Evolutionary conservation across 2,888 invertebrate genomes (phyloP).

Genomic region (Microctonus brassicae): DNA sequence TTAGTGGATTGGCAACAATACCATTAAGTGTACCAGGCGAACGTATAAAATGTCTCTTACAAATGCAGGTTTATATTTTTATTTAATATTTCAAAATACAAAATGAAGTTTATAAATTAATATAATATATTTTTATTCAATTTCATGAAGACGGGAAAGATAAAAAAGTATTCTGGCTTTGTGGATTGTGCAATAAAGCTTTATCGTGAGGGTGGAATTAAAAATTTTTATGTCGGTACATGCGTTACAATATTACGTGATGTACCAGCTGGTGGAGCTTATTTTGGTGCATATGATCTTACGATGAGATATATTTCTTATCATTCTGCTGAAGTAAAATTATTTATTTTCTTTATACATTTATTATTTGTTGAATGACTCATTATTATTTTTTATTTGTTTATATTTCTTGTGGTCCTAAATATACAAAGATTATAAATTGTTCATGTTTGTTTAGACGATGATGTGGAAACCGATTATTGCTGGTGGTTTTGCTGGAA

Average conservation of each 20-base stretch:
- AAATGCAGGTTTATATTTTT: slow-evolving; percentile 50
- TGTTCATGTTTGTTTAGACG: neutral
- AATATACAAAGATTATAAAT: neutral
- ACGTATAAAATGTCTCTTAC: slow-evolving; percentile 71
- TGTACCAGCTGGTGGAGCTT: slow-evolving; percentile 74
- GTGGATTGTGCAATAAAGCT: slow-evolving; percentile 74
- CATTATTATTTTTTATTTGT: neutral
- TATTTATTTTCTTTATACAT: neutral
- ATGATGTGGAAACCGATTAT: slow-evolving; percentile 45
- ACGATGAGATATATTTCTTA: slow-evolving; percentile 25
- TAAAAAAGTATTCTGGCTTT: slow-evolving; percentile 71
- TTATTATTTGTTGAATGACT: too few species aligned
- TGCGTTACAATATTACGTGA: slow-evolving; percentile 75
- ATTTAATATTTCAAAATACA: too few species aligned
- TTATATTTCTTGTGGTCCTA: neutral
- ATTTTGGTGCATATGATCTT: slow-evolving; percentile 73
- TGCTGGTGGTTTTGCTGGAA: slow-evolving; percentile 49
- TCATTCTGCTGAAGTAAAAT: slow-evolving; percentile 5
- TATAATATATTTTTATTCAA: neutral
- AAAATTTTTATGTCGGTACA: slow-evolving; percentile 75
- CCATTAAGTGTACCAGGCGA: slow-evolving; percentile 77
- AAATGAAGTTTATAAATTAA: neutral
- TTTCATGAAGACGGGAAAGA: slow-evolving; percentile 18
- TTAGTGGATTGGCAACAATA: slow-evolving; percentile 67
- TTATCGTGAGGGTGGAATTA: slow-evolving; percentile 74